Base-by-base conservation (phyloP, 2,888 invertebrate genomes). In the Acleris laterana region DNA sequence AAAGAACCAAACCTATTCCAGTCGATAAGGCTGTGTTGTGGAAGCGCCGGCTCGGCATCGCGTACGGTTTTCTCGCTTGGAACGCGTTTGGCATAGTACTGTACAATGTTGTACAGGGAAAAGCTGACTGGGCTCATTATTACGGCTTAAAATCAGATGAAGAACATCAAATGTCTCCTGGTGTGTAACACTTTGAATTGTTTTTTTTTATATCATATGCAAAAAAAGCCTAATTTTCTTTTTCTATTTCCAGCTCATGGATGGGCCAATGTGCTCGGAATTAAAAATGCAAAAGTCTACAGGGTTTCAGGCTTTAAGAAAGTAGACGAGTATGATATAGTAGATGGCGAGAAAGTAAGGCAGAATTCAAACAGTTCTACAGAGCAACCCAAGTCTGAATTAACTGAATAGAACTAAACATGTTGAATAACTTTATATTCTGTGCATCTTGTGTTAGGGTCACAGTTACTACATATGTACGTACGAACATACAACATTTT, bases 61-160 rank as follows among this genome's bases (percentile, higher is more conserved):
- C 83, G 0, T 96, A 96, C 77, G 94, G 94, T 44, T 63, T 96
- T 51, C n/a, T 95, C 9, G 95, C 95, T 16, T 96, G 96, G 96
- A 95, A 96, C 83, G 95, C 95, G 1, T 95, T 96, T 78, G 96
- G 95, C 11, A 74, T 95, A 19, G 94, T 96, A 4, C 71, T 92
- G 20, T 96, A 95, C 74, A 93, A 90, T 83, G 79, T 92, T 13
- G 95, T 90, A 70, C 77, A 89, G 70, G 96, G 96, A 3, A 95
- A 95, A 77, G 90, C 83, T 5, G 95, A 96, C 80, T 96, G 96
- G 96, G 95, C 95, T 0, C 89, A 94, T 73, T 94, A 94, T 72
- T 93, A 95, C 77, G 96, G 95, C 5, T 82, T 94, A 5, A 95
- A 95, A 82, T 81, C 93, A 7, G 94, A 95, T 55, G 95, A 94